Base-by-base conservation (phyloP, 1,140 invertebrate species). In the Yoshiicerus persimilis region DNA sequence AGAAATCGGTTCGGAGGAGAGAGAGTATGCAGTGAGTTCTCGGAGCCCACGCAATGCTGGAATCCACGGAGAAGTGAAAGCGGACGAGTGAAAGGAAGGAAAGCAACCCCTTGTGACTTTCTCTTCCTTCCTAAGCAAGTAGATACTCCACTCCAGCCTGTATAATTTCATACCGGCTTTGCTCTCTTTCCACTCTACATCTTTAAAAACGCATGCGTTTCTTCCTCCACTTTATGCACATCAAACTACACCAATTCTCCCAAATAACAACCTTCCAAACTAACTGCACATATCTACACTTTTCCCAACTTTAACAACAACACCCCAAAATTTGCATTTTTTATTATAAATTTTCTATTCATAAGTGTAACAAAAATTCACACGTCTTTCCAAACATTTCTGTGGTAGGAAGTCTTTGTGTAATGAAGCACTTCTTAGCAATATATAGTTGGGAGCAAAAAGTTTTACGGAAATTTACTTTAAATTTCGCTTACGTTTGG, bases 51-150 rank as follows among this genome's bases (percentile, higher is more conserved):
- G 20, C 39, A 27, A 25, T 80, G 36, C 70, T 87, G 23, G 13
- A 47, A 36, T 85, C 47, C 62, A 84, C 25, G 39, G n/a, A 25
- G 39, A 39, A 87, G 86, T 70, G 38, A 80, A 80, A 80, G 75
- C 32, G 16, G 9, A n/a, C 20, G 27, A 70, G 66, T 30, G 66
- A 80, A 80, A 34, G 75, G 66, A 80, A 80, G 34, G 75, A 80
- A 80, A 80, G 75, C 75, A 80, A 80, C 75, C 75, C n/a, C 75
- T 80, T 80, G 34, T 32, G 75, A 66, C 75, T 36, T 80, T 80
- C 75, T 80, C 70, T 77, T 70, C 64, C 70, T 36, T 77, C 75
- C 75, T 80, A 56, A n/a, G n/a, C n/a, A n/a, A n/a, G n/a, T n/a
- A n/a, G n/a, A n/a, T n/a, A n/a, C 64, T 70, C 1, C 64, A 27